These are phyloP conservation scores for Drosophila seguyi DNA, from an alignment of 1,140 invertebrate genomes.

Conservation along the genomic window DNA sequence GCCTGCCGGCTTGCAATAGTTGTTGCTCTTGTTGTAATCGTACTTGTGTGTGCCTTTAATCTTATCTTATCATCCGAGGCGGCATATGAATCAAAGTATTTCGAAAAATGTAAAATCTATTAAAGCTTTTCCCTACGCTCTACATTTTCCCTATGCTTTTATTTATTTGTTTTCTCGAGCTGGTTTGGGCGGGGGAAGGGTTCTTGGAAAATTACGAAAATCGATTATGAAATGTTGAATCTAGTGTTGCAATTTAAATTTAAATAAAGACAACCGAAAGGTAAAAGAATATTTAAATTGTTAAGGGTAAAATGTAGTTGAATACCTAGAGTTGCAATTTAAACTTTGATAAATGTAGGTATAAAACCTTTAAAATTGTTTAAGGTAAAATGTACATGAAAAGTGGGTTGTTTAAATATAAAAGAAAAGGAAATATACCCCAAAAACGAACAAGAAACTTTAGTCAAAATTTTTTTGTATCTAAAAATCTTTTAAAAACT, in stretches of 20 bases:
- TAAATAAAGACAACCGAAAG: background rate
- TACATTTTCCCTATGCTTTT: background rate
- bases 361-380: too few relatives aligned
- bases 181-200: background rate
- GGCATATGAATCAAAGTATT: slow-evolving; percentile 63
- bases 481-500: background rate
- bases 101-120: slow-evolving; percentile 42
- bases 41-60: slow-evolving; percentile 30
- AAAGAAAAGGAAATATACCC: too few relatives aligned
- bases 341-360: too few relatives aligned
- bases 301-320: background rate
- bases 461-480: too few relatives aligned
- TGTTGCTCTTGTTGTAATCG: slow-evolving; percentile 33
- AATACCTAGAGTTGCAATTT: too few relatives aligned
- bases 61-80: slow-evolving; percentile 63
- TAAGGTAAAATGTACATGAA: too few relatives aligned
- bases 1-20: slow-evolving; percentile 26
- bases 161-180: background rate
- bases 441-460: background rate
- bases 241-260: slow-evolving; percentile 18
- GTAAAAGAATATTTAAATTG: background rate
- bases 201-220: slow-evolving; percentile 1
- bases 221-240: background rate
- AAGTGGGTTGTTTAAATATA: too few relatives aligned
- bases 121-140: slow-evolving; percentile 3